Evolutionary conservation across 2,113 vertebrate genomes (phyloP), one percentile per base, ranked within the genome.

Genomic region (Crotalus helleri): DNA sequence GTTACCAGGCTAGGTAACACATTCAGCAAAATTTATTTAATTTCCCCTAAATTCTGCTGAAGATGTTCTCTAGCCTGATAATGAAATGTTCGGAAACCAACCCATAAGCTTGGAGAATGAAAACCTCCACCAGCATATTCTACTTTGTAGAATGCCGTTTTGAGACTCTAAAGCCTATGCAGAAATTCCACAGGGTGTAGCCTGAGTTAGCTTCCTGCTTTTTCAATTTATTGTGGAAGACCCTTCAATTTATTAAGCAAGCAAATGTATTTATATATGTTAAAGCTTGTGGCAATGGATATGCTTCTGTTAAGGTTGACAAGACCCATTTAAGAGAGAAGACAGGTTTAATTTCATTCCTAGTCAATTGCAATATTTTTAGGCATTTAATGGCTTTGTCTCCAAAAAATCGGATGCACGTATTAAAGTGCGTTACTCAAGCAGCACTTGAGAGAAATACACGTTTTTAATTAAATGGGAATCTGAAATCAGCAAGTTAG

Each of bases 341-440:
- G 92, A 95, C 85, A 90, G 91, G 91, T 96, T 94, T 96, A 94
- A 97, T 96, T 39, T 96, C 92, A 96, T 97, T 97, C 93, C 85
- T 88, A 96, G 96, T 96, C 96, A 96, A 97, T 97, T 94, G 44
- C 55, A 95, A 55, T 95, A 91, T 96, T 96, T 95, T 92, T 95
- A 93, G 93, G 46, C 96, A 44, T 92, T 96, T 94, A 95, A 91
- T 96, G 59, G 93, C 96, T 96, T 95, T 91, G 95, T 96, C 87
- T 58, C 89, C 94, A 57, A 46, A 46, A 86, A 88, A 89, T 93
- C 94, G n/a, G 33, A 96, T 93, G 96, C 93, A 44, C 93, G 44
- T 90, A 94, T 95, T 96, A 86, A 95, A 90, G 44, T 46, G 92
- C 5, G 49, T 94, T 96, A 93, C 29, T 88, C 19, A 51, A 95